Percentiles rank a stretch among this genome's conserved stretches.
phyloP scores from a whole-genome alignment of 2,113 vertebrate species.

The Coryphaenoides rupestris region DNA sequence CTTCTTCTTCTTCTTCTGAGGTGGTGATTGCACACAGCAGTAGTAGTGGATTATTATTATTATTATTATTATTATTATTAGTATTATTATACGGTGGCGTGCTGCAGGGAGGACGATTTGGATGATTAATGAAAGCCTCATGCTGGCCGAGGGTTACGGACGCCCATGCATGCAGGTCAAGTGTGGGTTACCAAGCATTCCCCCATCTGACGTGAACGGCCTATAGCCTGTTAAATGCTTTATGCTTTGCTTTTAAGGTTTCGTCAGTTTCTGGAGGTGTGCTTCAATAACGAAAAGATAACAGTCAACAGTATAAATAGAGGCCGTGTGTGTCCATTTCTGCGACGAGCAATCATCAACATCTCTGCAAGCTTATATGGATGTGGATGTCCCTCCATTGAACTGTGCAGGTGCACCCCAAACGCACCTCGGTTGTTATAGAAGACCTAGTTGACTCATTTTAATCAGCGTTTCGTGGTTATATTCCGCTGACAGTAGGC shows the following conservation, averaged over 20 bases:
- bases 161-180: not conserved
- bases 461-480: not conserved
- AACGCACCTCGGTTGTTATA: not conserved
- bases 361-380: not conserved
- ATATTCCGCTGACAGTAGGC: not conserved
- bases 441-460: not conserved
- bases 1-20: slow-evolving; percentile 17
- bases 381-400: not conserved
- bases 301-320: too few relatives aligned
- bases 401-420: not conserved
- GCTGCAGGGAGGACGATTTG: slow-evolving; percentile 21
- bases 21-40: slow-evolving; percentile 38
- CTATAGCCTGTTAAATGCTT: slow-evolving; percentile 2
- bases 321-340: too few relatives aligned
- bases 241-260: not conserved
- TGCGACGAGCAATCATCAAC: not conserved
- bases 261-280: too few relatives aligned
- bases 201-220: slow-evolving; percentile 27
- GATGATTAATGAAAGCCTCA: slow-evolving; percentile 6
- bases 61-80: too few relatives aligned
- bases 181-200: slow-evolving; percentile 13
- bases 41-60: too few relatives aligned
- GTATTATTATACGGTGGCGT: not conserved
- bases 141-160: not conserved
- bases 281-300: too few relatives aligned